These are phyloP conservation scores for Salvelinus alpinus DNA, from an alignment of 2,113 vertebrate genomes.

Conservation along the genomic window DNA sequence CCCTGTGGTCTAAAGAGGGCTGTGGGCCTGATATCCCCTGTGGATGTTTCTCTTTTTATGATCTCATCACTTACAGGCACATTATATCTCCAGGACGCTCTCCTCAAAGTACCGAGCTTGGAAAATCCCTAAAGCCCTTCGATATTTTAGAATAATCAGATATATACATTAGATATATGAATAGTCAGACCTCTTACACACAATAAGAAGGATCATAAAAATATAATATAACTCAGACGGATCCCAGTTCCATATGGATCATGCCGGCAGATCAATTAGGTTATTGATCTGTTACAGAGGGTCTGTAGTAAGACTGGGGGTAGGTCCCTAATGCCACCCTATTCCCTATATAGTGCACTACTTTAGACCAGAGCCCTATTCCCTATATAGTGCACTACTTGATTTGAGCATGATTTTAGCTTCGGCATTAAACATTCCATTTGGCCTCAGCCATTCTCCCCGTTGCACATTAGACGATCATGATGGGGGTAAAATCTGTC, in stretches of 20 bases:
- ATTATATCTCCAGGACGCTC: background rate
- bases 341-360: too few species aligned
- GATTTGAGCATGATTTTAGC: background rate
- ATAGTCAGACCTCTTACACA: background rate
- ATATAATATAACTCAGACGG: background rate
- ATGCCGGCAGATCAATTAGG: too few species aligned
- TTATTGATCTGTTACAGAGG: constrained; percentile 8
- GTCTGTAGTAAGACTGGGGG: background rate
- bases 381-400: too few species aligned
- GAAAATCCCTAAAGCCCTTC: constrained; percentile 8
- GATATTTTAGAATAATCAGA: constrained; percentile 12
- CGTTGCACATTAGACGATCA: background rate
- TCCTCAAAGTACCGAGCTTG: background rate
- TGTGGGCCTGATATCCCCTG: background rate
- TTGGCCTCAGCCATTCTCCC: background rate
- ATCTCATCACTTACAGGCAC: constrained; percentile 14
- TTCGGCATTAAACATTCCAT: background rate
- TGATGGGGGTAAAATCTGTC: background rate
- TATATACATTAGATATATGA: constrained; percentile 13
- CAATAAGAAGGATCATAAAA: constrained; percentile 7
- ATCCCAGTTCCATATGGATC: background rate
- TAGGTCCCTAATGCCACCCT: too few species aligned
- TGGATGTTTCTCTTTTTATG: constrained; percentile 10
- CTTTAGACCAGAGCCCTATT: too few species aligned
- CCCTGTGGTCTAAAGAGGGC: background rate